Conservation (phyloP, 1,140 invertebrate species). For the Hycleus phaleratus region DNA sequence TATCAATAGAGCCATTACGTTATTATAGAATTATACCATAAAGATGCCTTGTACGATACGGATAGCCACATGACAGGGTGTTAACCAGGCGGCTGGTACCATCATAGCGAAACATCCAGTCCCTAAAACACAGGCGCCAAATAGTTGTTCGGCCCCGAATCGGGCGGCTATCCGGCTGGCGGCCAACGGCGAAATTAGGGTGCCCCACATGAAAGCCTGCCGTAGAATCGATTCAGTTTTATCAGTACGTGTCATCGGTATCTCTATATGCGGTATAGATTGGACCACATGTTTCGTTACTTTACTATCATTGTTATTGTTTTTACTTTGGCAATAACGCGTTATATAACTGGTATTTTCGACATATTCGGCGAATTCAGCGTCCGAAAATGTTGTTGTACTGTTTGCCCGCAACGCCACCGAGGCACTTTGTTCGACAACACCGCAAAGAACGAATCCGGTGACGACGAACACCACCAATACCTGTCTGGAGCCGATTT, state of each 20-base stretch:
- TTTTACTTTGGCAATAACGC: conserved; percentile 34
- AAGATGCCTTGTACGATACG: conserved; percentile 50
- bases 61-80: conserved; percentile 49
- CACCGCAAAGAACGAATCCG: conserved; percentile 49
- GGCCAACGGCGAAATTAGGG: conserved; percentile 48
- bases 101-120: conserved; percentile 47
- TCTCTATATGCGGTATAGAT: conserved; percentile 40
- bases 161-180: conserved; percentile 50
- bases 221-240: conserved; percentile 48
- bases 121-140: conserved; percentile 48
- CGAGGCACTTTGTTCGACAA: conserved; percentile 49
- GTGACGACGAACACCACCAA: conserved; percentile 46
- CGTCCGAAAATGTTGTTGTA: conserved; percentile 36
- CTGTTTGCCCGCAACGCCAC: conserved; percentile 47
- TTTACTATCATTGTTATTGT: not conserved
- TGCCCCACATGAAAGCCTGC: conserved; percentile 52
- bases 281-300: conserved; percentile 31
- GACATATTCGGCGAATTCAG: conserved; percentile 42
- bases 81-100: conserved; percentile 51
- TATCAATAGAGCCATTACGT: not conserved
- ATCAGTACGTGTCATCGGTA: conserved; percentile 47
- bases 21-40: conserved; percentile 38
- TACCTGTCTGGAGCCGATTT: conserved; percentile 46
- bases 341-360: conserved; percentile 42
- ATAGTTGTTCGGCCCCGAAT: conserved; percentile 49